phyloP scores from a whole-genome alignment of 2,113 vertebrate genomes.

The Rhegmatorhina hoffmannsi region DNA sequence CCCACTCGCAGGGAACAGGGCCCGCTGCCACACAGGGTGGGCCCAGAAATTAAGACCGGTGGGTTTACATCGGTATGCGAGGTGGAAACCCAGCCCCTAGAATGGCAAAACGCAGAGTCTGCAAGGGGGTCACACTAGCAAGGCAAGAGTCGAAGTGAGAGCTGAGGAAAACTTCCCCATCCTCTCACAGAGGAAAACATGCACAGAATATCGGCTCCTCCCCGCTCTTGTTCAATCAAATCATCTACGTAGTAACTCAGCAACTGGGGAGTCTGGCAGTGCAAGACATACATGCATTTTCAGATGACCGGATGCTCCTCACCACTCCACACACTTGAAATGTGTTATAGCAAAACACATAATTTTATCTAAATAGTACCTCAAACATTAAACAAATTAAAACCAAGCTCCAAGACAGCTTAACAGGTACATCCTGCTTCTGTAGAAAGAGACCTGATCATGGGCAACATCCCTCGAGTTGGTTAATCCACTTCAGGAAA shows the following conservation, averaged over 20 bases:
- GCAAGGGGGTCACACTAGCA: not conserved
- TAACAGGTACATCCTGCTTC: not conserved
- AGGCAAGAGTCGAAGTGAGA: not conserved
- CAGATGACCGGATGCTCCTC: not conserved
- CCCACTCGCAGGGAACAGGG: not conserved
- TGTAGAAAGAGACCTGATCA: not conserved
- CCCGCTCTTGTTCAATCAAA: not conserved
- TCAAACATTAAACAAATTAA: not conserved
- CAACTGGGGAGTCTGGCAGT: not conserved
- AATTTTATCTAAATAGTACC: not conserved
- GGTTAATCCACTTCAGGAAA: not conserved
- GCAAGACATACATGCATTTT: not conserved
- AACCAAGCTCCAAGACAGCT: not conserved
- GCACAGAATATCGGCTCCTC: not conserved
- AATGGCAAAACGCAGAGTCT: not conserved
- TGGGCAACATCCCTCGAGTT: not conserved
- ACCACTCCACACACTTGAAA: not conserved
- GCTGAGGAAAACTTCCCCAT: not conserved
- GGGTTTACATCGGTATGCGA: fast-evolving
- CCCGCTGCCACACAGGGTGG: not conserved
- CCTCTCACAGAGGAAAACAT: not conserved
- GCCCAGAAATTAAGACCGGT: not conserved
- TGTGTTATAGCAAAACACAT: not conserved
- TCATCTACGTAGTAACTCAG: fast-evolving
- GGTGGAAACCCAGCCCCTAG: not conserved